phyloP scores from a whole-genome alignment of 1,140 invertebrate species.

The Habropoda laboriosa region DNA sequence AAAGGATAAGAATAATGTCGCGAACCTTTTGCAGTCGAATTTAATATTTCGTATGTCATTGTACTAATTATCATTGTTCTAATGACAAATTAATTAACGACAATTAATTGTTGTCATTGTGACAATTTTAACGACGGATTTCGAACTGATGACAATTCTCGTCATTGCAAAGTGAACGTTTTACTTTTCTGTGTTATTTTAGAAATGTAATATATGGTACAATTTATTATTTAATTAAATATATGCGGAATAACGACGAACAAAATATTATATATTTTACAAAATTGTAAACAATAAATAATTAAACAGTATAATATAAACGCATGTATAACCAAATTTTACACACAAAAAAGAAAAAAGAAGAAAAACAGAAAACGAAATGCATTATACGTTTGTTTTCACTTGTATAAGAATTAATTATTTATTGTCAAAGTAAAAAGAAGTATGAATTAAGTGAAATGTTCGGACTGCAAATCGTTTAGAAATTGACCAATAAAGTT shows the following conservation, averaged over 20 bases:
- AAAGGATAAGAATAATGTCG: neutral
- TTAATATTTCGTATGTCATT: neutral
- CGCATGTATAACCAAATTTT: too few relatives aligned
- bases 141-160: too few relatives aligned
- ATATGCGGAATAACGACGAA: neutral
- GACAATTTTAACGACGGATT: too few relatives aligned
- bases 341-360: too few relatives aligned
- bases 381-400: neutral
- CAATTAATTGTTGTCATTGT: too few relatives aligned
- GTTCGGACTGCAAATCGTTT: slow-evolving; percentile 14
- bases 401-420: slow-evolving; percentile 7
- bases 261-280: neutral
- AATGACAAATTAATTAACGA: too few relatives aligned
- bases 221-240: neutral
- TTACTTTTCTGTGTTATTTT: neutral
- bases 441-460: neutral
- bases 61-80: too few relatives aligned
- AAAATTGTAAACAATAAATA: slow-evolving; percentile 19
- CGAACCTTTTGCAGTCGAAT: slow-evolving; percentile 8
- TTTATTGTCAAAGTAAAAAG: slow-evolving; percentile 1
- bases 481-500: slow-evolving; percentile 7
- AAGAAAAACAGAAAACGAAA: neutral
- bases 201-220: neutral
- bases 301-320: slow-evolving; percentile 1
- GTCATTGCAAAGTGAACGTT: too few relatives aligned